Base-by-base conservation (phyloP, 2,888 invertebrate genomes). In the Xylocampa areola region DNA sequence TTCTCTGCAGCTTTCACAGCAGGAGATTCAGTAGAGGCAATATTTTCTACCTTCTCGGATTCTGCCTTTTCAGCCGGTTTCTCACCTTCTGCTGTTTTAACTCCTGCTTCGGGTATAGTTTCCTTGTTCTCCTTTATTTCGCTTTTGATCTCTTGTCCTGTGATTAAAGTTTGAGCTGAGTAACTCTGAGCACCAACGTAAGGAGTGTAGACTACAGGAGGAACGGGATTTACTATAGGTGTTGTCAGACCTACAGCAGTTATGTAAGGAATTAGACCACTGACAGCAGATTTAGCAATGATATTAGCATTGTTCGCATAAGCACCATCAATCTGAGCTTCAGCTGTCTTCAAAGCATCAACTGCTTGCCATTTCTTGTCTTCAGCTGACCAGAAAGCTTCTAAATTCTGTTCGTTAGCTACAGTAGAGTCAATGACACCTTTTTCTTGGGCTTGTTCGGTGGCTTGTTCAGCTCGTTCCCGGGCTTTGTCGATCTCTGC, bases 341-440 rank as follows among this genome's bases (percentile, higher is more conserved):
- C 84, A 14, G 88, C 88, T 0, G 89, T 86, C 54, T 89, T 86
- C 1, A 86, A 50, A 5, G 90, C 90, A 45, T 90, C 88, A 0
- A 91, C 39, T 0, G 87, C 87, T 59, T 92, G 92, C 91, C 91
- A 92, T 81, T 92, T 91, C 76, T 86, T 84, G 7, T 93, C 93
- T 44, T 93, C 90, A 0, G 68, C 79, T 0, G 84, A 78, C 92
- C 91, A 92, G 77, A 85, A 82, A 11, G 68, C 72, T 36, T 84
- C 80, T 2, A 63, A 50, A 8, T 80, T 81, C 60, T 85, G 85
- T 2, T 91, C 90, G 54, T 82, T 82, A 4, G 85, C 85, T 4
- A 79, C 62, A 16, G 87, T 85, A 1, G 72, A 75, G 2, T 73
- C 81, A 29, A 85, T 84, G 0, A 73, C 59, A 0, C 77, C 68